These are phyloP conservation scores for Melieria omissa DNA, from an alignment of 2,888 invertebrate genomes.

Conservation along the genomic window DNA sequence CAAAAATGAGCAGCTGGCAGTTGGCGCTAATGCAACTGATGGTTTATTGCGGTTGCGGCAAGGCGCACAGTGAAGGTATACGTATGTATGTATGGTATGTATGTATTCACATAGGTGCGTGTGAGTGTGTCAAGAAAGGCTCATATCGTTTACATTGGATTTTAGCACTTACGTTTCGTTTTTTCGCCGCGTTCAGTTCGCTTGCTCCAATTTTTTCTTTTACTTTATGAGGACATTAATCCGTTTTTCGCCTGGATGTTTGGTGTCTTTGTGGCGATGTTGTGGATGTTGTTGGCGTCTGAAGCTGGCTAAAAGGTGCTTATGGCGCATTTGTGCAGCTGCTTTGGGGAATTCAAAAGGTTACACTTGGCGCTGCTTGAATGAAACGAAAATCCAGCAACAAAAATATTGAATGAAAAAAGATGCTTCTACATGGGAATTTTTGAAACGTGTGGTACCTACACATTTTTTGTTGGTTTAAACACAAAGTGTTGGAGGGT, in stretches of 20 bases:
- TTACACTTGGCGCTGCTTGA: neutral
- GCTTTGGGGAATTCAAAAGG: constrained; percentile 15
- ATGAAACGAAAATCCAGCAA: too few species aligned
- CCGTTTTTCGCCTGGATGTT: constrained; percentile 6
- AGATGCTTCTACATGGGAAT: too few species aligned
- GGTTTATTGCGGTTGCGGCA: constrained; percentile 6
- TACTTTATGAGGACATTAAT: constrained; percentile 11
- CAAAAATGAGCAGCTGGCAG: neutral
- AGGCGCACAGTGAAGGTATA: neutral
- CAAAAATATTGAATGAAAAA: too few species aligned
- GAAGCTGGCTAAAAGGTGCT: constrained; percentile 4
- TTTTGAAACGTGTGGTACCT: too few species aligned
- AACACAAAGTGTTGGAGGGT: too few species aligned
- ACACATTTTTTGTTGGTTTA: too few species aligned
- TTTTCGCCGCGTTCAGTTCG: neutral
- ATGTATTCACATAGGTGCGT: neutral
- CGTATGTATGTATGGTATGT: neutral
- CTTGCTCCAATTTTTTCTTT: neutral
- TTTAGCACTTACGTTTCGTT: constrained; percentile 12
- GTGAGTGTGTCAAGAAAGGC: neutral
- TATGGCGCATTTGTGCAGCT: constrained; percentile 10
- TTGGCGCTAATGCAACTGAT: neutral
- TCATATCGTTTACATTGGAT: constrained; percentile 9
- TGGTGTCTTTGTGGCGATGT: neutral
- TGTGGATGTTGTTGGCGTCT: neutral